Evolutionary conservation across 2,888 invertebrate species (phyloP).

Genomic region (Conus canariensis): DNA sequence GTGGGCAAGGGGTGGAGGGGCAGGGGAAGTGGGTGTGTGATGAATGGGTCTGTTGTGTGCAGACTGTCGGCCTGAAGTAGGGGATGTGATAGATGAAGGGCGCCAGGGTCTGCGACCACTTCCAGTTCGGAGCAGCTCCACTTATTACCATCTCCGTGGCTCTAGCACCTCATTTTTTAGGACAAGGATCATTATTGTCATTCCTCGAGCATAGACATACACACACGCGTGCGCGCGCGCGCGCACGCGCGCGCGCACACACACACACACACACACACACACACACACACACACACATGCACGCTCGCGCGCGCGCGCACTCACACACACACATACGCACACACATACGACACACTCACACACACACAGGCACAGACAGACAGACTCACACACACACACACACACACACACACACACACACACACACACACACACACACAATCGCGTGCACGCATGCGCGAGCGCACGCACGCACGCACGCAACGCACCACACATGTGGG

Average conservation of each 20-base stretch:
- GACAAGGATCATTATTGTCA: too few relatives aligned
- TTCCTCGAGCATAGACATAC: not conserved
- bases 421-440: slow-evolving; percentile 16
- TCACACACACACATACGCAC: not conserved
- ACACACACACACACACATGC: slow-evolving; percentile 18
- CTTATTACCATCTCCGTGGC: too few relatives aligned
- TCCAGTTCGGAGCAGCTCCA: too few relatives aligned
- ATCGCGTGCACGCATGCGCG: not conserved
- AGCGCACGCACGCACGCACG: not conserved
- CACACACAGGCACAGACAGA: not conserved
- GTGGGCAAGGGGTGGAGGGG: too few relatives aligned
- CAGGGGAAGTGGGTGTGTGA: not conserved
- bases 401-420: slow-evolving; percentile 4
- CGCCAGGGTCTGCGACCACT: too few relatives aligned
- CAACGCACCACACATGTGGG: not conserved
- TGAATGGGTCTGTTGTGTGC: not conserved
- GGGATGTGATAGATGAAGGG: too few relatives aligned
- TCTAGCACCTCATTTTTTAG: too few relatives aligned
- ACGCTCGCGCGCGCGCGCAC: not conserved
- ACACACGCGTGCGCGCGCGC: not conserved
- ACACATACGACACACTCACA: too few relatives aligned
- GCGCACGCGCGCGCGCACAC: not conserved
- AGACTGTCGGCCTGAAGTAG: too few relatives aligned
- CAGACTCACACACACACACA: not conserved
- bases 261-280: not conserved